Percentiles rank a stretch among this genome's conserved stretches.
Evolutionary conservation across 2,888 invertebrate species (phyloP).

Genomic region (Apamea crenata): DNA sequence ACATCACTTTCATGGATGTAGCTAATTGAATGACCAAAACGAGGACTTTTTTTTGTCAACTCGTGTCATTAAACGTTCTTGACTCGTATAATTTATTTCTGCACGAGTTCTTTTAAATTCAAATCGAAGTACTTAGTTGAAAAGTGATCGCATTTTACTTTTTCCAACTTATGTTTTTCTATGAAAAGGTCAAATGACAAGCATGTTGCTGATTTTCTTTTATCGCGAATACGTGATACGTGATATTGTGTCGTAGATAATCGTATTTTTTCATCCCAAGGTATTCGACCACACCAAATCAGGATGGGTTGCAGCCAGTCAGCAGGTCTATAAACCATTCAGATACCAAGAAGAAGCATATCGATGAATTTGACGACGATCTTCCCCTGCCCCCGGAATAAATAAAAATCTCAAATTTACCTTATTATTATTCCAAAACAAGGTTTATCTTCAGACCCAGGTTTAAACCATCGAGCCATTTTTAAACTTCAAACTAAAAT

Average conservation of each 20-base stretch:
- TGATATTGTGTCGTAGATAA: not conserved
- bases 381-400: constrained; percentile 87
- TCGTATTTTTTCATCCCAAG: constrained; percentile 58
- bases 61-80: not conserved
- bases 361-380: constrained; percentile 85
- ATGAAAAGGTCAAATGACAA: not conserved
- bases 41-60: not conserved
- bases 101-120: not conserved
- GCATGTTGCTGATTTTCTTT: not conserved
- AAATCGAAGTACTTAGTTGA: not conserved
- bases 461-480: no score
- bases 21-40: not conserved
- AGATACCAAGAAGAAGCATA: constrained; percentile 76
- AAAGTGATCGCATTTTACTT: not conserved
- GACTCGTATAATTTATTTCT: not conserved
- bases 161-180: not conserved
- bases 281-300: constrained; percentile 65
- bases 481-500: no score
- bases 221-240: no score
- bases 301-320: constrained; percentile 75
- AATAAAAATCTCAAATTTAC: constrained; percentile 9
- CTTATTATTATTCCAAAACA: no score
- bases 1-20: not conserved
- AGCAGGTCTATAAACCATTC: constrained; percentile 73
- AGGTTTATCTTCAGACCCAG: no score